Base-by-base conservation (phyloP, 2,888 invertebrate species). In the Caenorhabditis doughertyi region DNA sequence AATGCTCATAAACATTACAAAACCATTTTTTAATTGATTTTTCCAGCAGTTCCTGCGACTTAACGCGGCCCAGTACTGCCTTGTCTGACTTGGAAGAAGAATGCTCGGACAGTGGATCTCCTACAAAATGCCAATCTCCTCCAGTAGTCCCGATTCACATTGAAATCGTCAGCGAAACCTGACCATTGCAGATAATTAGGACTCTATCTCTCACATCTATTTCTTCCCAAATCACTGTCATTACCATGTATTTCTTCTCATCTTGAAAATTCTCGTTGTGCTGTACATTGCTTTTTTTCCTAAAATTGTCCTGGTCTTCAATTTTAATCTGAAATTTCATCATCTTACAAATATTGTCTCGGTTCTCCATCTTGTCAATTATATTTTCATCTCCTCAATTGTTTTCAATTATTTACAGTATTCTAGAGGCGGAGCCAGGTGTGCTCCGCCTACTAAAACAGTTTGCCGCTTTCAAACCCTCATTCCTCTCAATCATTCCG, bases 41-140 rank as follows among this genome's bases (percentile, higher is more conserved):
- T 83, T 84, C 32, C 73, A 84, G 85, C 42, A 85, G 85, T 60
- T 76, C 79, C 56, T 79, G 84, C 49, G 86, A 86, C 32, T 72
- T 84, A 9, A 86, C 86, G 0, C 79, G 86, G 0, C 86, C 86
- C 0, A 83, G 82, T 56, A 86, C 86, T 4, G 86, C 86, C 11
- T 70, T 87, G 1, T 87, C 87, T 5, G 87, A 87, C 55, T 51
- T 87, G 18, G 84, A 85, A 44, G 87, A 87, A 76, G 87, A 87
- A 58, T 83, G 83, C 55, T 84, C 84, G 2, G 86, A 86, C 58
- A 80, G 73, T 16, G 86, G 84, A 64, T 84, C 84, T 23, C 86
- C 86, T 8, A 81, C 84, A 1, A 83, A 83, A 42, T 73, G 79
- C 44, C 67, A 67, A 29, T 83, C 83, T 0, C 70, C 79, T 16